Conservation (phyloP, 2,113 vertebrate species). For the Paramisgurnus dabryanus region DNA sequence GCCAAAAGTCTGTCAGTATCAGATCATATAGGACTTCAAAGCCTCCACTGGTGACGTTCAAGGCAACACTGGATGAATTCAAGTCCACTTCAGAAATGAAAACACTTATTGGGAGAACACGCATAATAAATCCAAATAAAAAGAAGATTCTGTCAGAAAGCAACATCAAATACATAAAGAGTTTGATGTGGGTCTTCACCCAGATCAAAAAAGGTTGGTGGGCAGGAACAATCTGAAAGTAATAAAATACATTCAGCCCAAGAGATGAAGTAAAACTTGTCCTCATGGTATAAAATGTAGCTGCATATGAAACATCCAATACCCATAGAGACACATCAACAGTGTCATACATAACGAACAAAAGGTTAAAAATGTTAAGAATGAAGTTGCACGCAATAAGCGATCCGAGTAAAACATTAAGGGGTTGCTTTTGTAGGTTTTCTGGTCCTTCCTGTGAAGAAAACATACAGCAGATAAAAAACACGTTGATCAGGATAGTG, state of each 20-base stretch:
- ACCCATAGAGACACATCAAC: background rate
- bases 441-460: conserved; percentile 18
- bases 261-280: conserved; percentile 40
- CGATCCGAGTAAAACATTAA: conserved; percentile 54
- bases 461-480: conserved; percentile 54
- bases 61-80: no score
- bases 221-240: conserved; percentile 53
- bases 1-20: no score
- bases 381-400: conserved; percentile 46
- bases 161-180: conserved; percentile 40
- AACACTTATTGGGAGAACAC: no score
- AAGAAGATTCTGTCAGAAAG: background rate
- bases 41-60: no score
- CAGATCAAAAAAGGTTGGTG: conserved; percentile 37
- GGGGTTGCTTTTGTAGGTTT: conserved; percentile 53
- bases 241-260: conserved; percentile 61
- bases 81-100: no score
- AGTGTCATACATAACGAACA: accelerated
- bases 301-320: accelerated
- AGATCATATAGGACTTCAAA: no score
- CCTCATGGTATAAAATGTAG: background rate
- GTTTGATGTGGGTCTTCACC: conserved; percentile 59
- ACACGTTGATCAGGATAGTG: conserved; percentile 51
- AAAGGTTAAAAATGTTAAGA: conserved; percentile 11
- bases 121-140: no score